Conservation (phyloP, 1,140 invertebrate species). For the Calliphora vicina region DNA sequence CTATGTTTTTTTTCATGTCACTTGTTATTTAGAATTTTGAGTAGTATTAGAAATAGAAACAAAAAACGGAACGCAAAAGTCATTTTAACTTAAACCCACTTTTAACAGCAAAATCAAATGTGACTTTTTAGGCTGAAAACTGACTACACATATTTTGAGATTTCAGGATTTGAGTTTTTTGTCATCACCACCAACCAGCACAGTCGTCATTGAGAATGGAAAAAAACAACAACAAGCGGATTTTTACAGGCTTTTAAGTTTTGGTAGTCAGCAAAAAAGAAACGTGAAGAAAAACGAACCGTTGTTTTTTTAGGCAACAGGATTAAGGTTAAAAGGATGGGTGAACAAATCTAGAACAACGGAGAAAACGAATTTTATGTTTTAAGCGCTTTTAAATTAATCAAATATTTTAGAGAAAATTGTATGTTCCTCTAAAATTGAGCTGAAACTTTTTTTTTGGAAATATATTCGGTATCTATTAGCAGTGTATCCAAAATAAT, state of each 20-base stretch:
- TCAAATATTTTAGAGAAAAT: too few relatives aligned
- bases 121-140: constrained; percentile 14
- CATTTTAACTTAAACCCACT: constrained; percentile 8
- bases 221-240: constrained; percentile 12
- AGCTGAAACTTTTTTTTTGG: too few relatives aligned
- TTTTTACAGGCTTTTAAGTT: constrained; percentile 18
- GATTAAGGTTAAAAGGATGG: not conserved
- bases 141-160: not conserved
- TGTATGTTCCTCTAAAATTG: too few relatives aligned
- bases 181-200: not conserved
- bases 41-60: not conserved
- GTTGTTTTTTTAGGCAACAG: not conserved
- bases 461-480: too few relatives aligned
- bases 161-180: not conserved
- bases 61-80: constrained; percentile 2
- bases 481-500: too few relatives aligned
- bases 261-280: not conserved
- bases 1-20: not conserved
- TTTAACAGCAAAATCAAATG: constrained; percentile 17
- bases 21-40: not conserved
- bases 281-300: not conserved
- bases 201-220: too few relatives aligned
- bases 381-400: too few relatives aligned
- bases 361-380: too few relatives aligned
- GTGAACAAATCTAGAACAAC: not conserved